A percentile compares a stretch with the other conserved stretches of the same genome.
Conservation (phyloP, 2,113 vertebrate genomes). For the Eurystomus gularis region DNA sequence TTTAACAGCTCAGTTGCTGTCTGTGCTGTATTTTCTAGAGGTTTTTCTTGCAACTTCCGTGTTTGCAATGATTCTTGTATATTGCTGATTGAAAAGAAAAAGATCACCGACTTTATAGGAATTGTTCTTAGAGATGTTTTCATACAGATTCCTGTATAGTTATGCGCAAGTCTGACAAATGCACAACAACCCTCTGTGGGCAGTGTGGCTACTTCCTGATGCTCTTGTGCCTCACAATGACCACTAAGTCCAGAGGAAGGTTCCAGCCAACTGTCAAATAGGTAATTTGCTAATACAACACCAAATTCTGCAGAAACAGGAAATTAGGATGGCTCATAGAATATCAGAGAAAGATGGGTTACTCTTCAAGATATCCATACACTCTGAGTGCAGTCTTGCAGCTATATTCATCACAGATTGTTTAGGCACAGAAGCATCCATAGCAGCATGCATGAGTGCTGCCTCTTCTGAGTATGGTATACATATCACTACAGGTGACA, state of each 20-base stretch:
- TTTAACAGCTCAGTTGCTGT: constrained; percentile 60
- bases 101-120: not conserved
- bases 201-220: not conserved
- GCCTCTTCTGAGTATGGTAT: not conserved
- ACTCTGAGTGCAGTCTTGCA: not conserved
- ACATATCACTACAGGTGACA: not conserved
- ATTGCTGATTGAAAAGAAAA: constrained; percentile 26
- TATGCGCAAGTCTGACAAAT: not conserved
- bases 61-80: not conserved
- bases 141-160: not conserved
- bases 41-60: not conserved
- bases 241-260: not conserved
- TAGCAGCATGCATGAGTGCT: not conserved
- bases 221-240: not conserved
- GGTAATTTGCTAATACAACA: not conserved
- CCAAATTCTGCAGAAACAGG: not conserved
- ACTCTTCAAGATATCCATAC: not conserved
- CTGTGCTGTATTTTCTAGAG: not conserved
- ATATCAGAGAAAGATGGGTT: not conserved
- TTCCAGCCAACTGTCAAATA: not conserved
- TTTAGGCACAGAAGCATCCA: not conserved
- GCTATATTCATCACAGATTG: not conserved
- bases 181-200: not conserved
- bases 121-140: not conserved
- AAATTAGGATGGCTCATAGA: not conserved